These are phyloP conservation scores for Elaphurus davidianus DNA, from an alignment of 2,113 vertebrate species.

Conservation along the genomic window DNA sequence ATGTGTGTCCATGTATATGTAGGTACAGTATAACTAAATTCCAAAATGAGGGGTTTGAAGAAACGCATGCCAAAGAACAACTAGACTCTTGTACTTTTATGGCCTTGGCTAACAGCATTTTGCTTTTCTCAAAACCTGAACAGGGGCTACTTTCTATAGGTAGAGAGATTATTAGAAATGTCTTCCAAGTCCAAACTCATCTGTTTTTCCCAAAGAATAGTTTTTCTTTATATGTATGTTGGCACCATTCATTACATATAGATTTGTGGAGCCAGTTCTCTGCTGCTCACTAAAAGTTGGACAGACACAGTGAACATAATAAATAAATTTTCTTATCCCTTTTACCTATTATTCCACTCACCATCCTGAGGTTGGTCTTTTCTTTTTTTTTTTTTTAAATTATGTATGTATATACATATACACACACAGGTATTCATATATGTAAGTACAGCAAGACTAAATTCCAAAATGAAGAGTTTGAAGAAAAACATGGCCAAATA, in stretches of 20 bases:
- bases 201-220: neutral
- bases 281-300: neutral
- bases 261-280: neutral
- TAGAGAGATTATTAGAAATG: neutral
- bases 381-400: neutral
- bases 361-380: neutral
- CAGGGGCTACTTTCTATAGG: neutral
- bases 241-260: neutral
- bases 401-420: neutral
- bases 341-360: neutral
- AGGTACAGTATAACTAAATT: neutral
- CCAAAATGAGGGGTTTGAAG: neutral
- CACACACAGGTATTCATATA: rapidly evolving
- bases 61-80: neutral
- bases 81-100: neutral
- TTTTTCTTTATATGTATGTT: constrained; percentile 18
- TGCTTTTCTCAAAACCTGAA: neutral
- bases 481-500: neutral
- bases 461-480: neutral
- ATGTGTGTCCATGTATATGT: neutral
- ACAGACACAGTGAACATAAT: neutral
- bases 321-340: neutral
- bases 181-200: neutral
- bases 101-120: neutral
- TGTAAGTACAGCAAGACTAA: neutral